A percentile compares a stretch with the other conserved stretches of the same genome.
These are phyloP conservation scores for Chloroclystis v-ata DNA, from an alignment of 2,888 invertebrate genomes.

Conservation along the genomic window DNA sequence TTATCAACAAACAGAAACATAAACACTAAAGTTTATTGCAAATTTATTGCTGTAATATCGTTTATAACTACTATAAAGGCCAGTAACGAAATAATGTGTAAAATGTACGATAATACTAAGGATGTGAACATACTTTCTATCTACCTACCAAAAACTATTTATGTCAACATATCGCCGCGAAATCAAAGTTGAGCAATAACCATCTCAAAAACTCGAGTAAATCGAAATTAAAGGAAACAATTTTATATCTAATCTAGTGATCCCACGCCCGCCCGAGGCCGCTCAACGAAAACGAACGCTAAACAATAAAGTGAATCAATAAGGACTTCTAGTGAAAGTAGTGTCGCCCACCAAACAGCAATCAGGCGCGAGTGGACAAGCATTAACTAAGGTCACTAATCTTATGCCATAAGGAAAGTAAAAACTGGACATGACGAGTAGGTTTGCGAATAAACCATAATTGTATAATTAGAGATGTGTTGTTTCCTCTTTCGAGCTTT, in stretches of 20 bases:
- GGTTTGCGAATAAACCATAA: no score
- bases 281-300: slow-evolving; percentile 55
- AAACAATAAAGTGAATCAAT: slow-evolving; percentile 56
- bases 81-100: slow-evolving; percentile 3
- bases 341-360: slow-evolving; percentile 33
- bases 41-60: slow-evolving; percentile 13
- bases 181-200: no score
- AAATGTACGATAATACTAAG: not conserved
- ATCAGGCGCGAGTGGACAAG: slow-evolving; percentile 6
- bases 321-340: slow-evolving; percentile 68
- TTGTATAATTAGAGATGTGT: no score
- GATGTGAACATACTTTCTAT: no score
- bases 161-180: no score
- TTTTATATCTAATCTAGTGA: slow-evolving; percentile 6
- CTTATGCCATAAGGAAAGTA: no score
- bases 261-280: slow-evolving; percentile 33
- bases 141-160: no score
- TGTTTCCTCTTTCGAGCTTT: no score
- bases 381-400: no score
- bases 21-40: slow-evolving; percentile 13
- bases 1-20: slow-evolving; percentile 10
- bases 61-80: slow-evolving; percentile 5
- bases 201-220: no score
- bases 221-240: not conserved
- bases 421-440: no score